Percentiles rank a stretch among this genome's conserved stretches.
Evolutionary conservation across 2,113 vertebrate genomes (phyloP).

Genomic region (Numida meleagris): DNA sequence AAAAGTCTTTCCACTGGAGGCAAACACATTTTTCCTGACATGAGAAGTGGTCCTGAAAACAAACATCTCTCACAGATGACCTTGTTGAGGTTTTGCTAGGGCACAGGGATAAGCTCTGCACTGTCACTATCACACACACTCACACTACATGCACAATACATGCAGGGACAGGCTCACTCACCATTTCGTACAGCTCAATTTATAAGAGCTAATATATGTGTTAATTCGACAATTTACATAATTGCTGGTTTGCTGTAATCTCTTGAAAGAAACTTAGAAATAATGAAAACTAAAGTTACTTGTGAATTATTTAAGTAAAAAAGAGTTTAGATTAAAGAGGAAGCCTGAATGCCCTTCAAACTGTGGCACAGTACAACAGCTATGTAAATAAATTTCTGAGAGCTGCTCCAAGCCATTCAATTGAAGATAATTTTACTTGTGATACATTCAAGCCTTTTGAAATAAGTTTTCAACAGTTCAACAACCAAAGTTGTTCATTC

Average conservation of each 20-base stretch:
- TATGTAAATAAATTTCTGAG: conserved; percentile 47
- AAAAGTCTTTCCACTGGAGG: not conserved
- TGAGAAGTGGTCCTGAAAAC: not conserved
- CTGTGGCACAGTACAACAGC: not conserved
- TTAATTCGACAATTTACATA: not conserved
- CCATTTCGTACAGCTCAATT: not conserved
- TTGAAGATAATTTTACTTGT: not conserved
- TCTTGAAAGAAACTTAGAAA: not conserved
- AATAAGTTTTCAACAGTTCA: conserved; percentile 39
- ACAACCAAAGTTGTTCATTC: not conserved
- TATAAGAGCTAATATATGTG: not conserved
- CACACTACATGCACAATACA: rapidly evolving
- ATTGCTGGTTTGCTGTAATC: not conserved
- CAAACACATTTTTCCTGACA: not conserved
- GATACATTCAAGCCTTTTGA: not conserved
- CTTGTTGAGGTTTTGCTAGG: not conserved
- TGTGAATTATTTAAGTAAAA: not conserved
- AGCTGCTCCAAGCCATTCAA: conserved; percentile 24
- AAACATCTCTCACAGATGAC: not conserved
- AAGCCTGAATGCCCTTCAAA: not conserved
- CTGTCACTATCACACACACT: rapidly evolving
- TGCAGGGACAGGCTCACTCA: not conserved
- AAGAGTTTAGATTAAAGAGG: conserved; percentile 1
- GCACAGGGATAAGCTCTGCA: not conserved
- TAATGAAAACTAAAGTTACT: not conserved